phyloP scores from a whole-genome alignment of 1,140 invertebrate species.

The Probaryconus sp. region DNA sequence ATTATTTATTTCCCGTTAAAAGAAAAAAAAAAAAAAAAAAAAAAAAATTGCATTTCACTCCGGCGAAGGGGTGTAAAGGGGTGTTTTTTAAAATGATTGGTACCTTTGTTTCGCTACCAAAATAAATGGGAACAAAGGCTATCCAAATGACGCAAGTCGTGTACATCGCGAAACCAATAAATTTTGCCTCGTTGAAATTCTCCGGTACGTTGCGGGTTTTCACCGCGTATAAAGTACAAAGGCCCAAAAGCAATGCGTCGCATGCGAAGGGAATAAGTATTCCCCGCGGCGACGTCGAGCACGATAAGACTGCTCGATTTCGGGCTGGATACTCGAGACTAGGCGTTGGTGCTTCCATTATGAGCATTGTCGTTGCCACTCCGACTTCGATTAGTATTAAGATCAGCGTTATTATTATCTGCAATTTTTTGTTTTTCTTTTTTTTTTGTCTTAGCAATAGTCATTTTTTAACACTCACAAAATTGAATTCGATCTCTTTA shows the following conservation, averaged over 20 bases:
- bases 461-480: too few species aligned
- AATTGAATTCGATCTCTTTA: too few species aligned
- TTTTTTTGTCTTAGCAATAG: too few species aligned
- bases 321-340: constrained; percentile 80
- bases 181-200: constrained; percentile 93
- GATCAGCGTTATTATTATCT: constrained; percentile 83
- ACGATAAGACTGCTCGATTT: constrained; percentile 82
- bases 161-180: constrained; percentile 92
- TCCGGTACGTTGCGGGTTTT: constrained; percentile 92
- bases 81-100: constrained; percentile 48
- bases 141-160: constrained; percentile 93
- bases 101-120: constrained; percentile 85
- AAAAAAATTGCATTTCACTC: too few species aligned
- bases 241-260: constrained; percentile 86
- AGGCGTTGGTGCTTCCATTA: constrained; percentile 84
- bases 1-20: too few species aligned
- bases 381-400: constrained; percentile 85
- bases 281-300: constrained; percentile 84
- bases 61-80: too few species aligned
- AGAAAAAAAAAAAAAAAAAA: too few species aligned
- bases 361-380: constrained; percentile 84
- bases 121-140: constrained; percentile 92
- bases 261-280: constrained; percentile 88
- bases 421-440: too few species aligned
- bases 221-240: constrained; percentile 91